phyloP scores from a whole-genome alignment of 2,797 vertebrate species.

The Oreonectes daqikongensis region DNA sequence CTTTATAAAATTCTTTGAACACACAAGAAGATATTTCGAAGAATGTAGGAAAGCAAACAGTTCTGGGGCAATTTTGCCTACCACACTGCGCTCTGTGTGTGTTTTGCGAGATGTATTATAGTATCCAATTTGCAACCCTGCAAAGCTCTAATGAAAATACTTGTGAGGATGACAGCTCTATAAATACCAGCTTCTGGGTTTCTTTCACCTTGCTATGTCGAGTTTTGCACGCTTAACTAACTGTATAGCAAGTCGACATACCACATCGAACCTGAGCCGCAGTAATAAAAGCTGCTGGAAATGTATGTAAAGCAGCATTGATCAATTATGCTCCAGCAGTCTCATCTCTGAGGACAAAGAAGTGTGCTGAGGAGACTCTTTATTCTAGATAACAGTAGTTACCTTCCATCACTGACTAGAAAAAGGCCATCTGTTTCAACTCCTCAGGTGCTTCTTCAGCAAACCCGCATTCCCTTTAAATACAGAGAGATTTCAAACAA shows the following conservation, averaged over 20 bases:
- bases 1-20: too few relatives aligned
- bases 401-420: constrained; percentile 12
- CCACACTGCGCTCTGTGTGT: background rate
- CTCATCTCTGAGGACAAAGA: background rate
- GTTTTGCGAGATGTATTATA: constrained; percentile 19
- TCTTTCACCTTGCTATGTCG: constrained; percentile 12
- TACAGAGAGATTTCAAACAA: constrained; percentile 34
- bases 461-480: constrained; percentile 29
- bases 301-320: constrained; percentile 26
- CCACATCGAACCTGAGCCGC: background rate
- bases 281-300: constrained; percentile 3
- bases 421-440: constrained; percentile 42
- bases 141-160: constrained; percentile 26
- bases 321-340: constrained; percentile 14
- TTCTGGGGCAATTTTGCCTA: too few relatives aligned
- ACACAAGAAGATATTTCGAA: too few relatives aligned
- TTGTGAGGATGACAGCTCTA: constrained; percentile 17
- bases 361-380: constrained; percentile 26
- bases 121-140: constrained; percentile 20
- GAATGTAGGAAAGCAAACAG: too few relatives aligned
- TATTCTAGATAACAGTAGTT: constrained; percentile 8
- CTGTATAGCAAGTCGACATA: constrained; percentile 23
- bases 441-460: constrained; percentile 43
- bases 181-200: constrained; percentile 1
- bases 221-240: constrained; percentile 29